Evolutionary conservation across 2,888 invertebrate species (phyloP), one percentile per base, ranked within the genome.

Genomic region (Drosophila mettleri): DNA sequence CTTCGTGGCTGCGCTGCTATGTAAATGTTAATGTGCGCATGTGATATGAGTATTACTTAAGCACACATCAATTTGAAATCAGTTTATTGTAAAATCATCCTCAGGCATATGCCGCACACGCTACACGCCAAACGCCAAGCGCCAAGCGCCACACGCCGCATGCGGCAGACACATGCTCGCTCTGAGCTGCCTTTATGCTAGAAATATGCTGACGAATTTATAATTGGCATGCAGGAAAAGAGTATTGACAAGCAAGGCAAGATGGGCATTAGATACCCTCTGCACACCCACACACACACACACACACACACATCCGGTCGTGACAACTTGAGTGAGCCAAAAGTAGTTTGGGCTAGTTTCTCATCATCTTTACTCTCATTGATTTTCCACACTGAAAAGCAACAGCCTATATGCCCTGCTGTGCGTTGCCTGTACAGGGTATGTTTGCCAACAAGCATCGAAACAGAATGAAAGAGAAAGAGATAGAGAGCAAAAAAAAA

Each of bases 11-110:
- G 29, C 10, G 1, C 9, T 31, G 29, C 29, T 3, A 39, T 39
- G 18, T 18, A 18, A 12, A 36, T 66, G 76, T 54, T 75, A 70
- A 70, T 75, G 22, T 43, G 46, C 20, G 20, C 45, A 51, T 66
- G 38, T 66, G 38, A 63, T 54, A 22, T 52, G 38, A 49, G 46
- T 53, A 57, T 60, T 60, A 33, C 29, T 54, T 34, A 33, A 38
- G 33, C 27, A 41, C 48, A 20, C 71, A 74, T 71, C 67, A 54
- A 67, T 71, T 76, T 54, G 45, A 53, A 71, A 67, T 76, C 57
- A 64, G 60, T 51, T 27, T 27, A 60, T 54, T 67, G 41, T 46
- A 29, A 57, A 63, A 59, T 76, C 53, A 71, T 63, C 20, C 41
- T 27, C 33, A 20, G 0, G 16, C 24, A n/a, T 57, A 36, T 36